A percentile compares a stretch with the other conserved stretches of the same genome.
Conservation (phyloP, 92 coral and sea anemone species). For the Phenganax marumi region DNA sequence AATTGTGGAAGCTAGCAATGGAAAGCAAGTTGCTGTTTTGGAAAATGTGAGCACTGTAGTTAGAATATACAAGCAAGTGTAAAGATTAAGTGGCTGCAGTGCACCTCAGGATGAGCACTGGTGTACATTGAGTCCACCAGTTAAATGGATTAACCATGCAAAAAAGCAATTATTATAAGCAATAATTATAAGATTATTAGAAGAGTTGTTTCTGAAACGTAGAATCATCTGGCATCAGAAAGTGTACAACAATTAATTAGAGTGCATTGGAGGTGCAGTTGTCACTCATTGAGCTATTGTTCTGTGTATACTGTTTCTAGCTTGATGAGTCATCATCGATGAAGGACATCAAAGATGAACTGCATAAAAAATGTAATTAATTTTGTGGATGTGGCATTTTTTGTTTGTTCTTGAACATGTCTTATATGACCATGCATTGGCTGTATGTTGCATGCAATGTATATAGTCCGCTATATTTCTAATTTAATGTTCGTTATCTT, state of each 20-base stretch:
- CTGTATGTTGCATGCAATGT: no score
- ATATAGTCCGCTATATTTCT: no score
- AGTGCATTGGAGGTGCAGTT: no score
- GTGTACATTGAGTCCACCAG: no score
- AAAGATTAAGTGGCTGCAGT: not conserved
- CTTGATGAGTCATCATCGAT: constrained; percentile 52
- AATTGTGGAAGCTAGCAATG: constrained; percentile 44
- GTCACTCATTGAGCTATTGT: not conserved
- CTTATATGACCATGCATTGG: no score
- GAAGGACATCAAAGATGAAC: constrained; percentile 54
- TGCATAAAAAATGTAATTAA: constrained; percentile 57
- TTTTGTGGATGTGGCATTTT: not conserved
- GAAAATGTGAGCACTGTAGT: constrained; percentile 35
- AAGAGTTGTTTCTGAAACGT: not conserved
- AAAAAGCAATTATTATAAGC: no score
- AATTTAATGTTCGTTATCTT: no score
- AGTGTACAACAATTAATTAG: not conserved
- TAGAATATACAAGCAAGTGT: no score
- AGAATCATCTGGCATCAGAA: not conserved
- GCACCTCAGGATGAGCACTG: not conserved
- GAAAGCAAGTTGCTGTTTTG: constrained; percentile 41
- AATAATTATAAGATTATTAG: no score
- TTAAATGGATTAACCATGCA: no score
- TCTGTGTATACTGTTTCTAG: constrained; percentile 30
- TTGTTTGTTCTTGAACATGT: not conserved